Conservation (phyloP, 2,113 vertebrate genomes). For the Platichthys stellatus region DNA sequence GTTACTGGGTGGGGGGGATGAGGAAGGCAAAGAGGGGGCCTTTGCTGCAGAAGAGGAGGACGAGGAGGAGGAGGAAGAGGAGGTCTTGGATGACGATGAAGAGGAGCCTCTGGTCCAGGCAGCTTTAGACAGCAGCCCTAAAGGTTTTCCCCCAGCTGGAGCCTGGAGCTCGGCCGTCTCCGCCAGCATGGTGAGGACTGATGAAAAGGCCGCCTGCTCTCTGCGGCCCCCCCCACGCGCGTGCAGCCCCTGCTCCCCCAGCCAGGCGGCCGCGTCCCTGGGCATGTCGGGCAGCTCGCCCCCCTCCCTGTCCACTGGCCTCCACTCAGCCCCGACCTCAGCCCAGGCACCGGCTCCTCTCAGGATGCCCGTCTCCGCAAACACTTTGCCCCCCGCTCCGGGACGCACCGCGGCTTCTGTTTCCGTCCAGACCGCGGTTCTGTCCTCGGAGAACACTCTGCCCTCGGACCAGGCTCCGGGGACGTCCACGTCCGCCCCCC, state of each 20-base stretch:
- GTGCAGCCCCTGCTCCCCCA: conserved; percentile 42
- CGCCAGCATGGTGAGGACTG: conserved; percentile 71
- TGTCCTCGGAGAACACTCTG: conserved; percentile 54
- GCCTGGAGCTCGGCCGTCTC: conserved; percentile 74
- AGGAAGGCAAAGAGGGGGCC: conserved; percentile 55
- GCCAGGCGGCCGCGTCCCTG: conserved; percentile 41
- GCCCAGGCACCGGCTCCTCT: conserved; percentile 52
- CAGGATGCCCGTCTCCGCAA: conserved; percentile 43
- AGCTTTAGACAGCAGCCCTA: conserved; percentile 77
- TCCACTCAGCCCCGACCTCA: conserved; percentile 48
- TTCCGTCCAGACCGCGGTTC: conserved; percentile 56
- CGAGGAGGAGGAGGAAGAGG: conserved; percentile 61
- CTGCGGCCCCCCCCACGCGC: conserved; percentile 39
- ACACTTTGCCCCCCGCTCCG: conserved; percentile 29
- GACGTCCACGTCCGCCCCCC: background rate
- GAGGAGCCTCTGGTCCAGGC: conserved; percentile 68
- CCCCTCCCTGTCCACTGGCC: background rate
- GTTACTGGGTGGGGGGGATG: conserved; percentile 67
- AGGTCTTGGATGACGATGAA: conserved; percentile 61
- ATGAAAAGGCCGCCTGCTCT: conserved; percentile 69
- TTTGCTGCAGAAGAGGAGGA: conserved; percentile 47
- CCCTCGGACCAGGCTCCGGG: conserved; percentile 38
- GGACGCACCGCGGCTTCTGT: conserved; percentile 26
- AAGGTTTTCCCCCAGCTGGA: conserved; percentile 55
- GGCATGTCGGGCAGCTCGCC: conserved; percentile 27